A percentile compares a stretch with the other conserved stretches of the same genome.
Evolutionary conservation across 2,113 vertebrate species (phyloP).

Genomic region (Melanotaenia duboulayi): DNA sequence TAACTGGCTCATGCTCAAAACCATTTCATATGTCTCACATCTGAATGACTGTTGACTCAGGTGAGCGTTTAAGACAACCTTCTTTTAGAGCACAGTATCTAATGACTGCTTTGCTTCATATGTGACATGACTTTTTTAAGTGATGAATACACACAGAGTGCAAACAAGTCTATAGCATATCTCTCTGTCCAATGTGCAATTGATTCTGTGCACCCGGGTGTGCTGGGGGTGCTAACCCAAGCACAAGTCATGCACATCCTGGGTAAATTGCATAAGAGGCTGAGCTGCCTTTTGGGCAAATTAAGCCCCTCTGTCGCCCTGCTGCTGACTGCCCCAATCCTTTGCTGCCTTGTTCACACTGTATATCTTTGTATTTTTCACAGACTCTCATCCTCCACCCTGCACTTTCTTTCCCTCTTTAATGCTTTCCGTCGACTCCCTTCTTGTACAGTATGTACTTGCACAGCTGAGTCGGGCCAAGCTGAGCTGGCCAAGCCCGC

Average conservation of each 20-base stretch:
- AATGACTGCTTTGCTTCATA: conserved; percentile 5
- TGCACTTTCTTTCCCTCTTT: conserved; percentile 21
- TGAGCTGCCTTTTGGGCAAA: conserved; percentile 72
- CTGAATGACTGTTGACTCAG: too few relatives aligned
- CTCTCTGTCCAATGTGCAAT: conserved; percentile 57
- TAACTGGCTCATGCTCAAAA: conserved; percentile 7
- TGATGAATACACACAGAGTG: conserved; percentile 31
- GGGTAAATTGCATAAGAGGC: conserved; percentile 75
- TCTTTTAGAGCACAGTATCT: neutral
- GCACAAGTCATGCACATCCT: conserved; percentile 71
- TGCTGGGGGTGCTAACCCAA: conserved; percentile 49
- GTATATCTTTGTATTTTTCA: conserved; percentile 34
- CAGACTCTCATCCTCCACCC: conserved; percentile 17
- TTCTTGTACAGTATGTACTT: conserved; percentile 67
- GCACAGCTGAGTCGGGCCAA: conserved; percentile 66
- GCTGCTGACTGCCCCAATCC: conserved; percentile 65
- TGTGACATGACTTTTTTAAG: conserved; percentile 37
- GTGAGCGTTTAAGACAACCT: neutral
- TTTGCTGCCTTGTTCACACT: conserved; percentile 51
- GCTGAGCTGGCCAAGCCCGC: conserved; percentile 68
- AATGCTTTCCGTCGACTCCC: conserved; percentile 32
- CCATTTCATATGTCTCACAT: too few relatives aligned
- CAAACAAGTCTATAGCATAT: conserved; percentile 49
- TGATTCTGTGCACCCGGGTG: conserved; percentile 64
- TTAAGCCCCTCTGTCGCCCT: conserved; percentile 68